phyloP scores from a whole-genome alignment of 2,797 vertebrate species.

The Parauchenoglanis punctatus region DNA sequence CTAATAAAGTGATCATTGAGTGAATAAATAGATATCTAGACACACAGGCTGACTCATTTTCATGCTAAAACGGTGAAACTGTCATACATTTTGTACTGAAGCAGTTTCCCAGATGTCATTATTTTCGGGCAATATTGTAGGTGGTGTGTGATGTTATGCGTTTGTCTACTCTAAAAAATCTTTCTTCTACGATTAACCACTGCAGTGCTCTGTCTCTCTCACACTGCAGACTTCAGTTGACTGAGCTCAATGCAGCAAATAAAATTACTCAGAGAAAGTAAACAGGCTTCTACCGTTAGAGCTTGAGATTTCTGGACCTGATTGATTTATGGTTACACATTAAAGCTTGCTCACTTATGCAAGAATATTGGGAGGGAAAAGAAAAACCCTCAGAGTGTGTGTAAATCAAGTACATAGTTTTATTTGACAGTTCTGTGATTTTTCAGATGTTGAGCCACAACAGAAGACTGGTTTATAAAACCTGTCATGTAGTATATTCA shows the following conservation, averaged over 20 bases:
- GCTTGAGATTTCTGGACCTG: background rate
- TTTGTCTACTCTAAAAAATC: background rate
- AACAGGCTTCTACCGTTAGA: slow-evolving; percentile 8
- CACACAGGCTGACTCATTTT: background rate
- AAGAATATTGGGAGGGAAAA: background rate
- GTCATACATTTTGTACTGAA: background rate
- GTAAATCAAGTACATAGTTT: background rate
- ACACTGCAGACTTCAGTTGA: slow-evolving; percentile 14
- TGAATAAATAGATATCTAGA: background rate
- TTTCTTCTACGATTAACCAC: slow-evolving; percentile 15
- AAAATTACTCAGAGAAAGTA: slow-evolving; percentile 7
- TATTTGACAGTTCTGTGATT: background rate
- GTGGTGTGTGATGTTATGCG: background rate
- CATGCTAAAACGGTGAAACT: background rate
- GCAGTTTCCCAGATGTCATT: background rate
- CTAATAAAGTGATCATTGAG: background rate
- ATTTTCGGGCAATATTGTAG: background rate
- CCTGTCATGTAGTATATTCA: background rate
- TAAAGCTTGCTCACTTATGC: background rate
- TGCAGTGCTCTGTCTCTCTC: slow-evolving; percentile 14
- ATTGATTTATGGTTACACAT: slow-evolving; percentile 4
- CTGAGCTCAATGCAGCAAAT: slow-evolving; percentile 33
- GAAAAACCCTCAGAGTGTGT: background rate
- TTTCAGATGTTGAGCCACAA: background rate
- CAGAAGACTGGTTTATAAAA: background rate